Evolutionary conservation across 2,797 vertebrate species (phyloP), one percentile per base, ranked within the genome.

Genomic region (Peromyscus melanophrys): DNA sequence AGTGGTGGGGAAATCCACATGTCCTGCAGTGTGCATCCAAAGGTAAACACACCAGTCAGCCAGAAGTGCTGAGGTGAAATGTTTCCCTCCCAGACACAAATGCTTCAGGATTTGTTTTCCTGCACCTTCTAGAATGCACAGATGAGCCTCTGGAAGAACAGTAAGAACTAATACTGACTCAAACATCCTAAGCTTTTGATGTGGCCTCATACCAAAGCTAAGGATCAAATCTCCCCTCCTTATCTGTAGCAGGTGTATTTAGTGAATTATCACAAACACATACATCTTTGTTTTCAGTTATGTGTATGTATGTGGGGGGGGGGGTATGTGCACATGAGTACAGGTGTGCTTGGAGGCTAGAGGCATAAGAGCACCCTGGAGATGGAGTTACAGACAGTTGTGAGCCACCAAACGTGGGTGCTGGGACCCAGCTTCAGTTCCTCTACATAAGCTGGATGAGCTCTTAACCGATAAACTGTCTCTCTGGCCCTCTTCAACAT

Each of bases 231-330:
- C 13, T 40, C 27, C 19, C 65, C 13, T 17, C 43, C 37, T 83
- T n/a, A 40, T 67, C 37, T 52, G 29, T 14, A 63, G 25, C 11
- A 90, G n/a, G 1, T 57, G 49, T 82, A 75, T 29, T 77, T 82
- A 73, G 43, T 89, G 19, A 86, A 92, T 82, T 76, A 76, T 63
- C 90, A 90, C 25, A 67, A 95, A 11, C 14, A 49, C 40, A 65
- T 65, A 12, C 1, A 2, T 84, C 65, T 61, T 83, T 29, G 17
- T 5, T 19, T 84, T 63, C 31, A 65, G 29, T 21, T 85, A 16
- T 77, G 43, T 31, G 12, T 85, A 40, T 75, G 71, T 6, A 34
- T 84, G 37, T 61, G 37, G 37, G 57, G 16, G 17, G 75, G 1
- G 27, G 4, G 17, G 11, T 6, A 43, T 65, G 40, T 65, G 27